Base-by-base conservation (phyloP, 1,140 invertebrate genomes). In the Chlorops oryzae region DNA sequence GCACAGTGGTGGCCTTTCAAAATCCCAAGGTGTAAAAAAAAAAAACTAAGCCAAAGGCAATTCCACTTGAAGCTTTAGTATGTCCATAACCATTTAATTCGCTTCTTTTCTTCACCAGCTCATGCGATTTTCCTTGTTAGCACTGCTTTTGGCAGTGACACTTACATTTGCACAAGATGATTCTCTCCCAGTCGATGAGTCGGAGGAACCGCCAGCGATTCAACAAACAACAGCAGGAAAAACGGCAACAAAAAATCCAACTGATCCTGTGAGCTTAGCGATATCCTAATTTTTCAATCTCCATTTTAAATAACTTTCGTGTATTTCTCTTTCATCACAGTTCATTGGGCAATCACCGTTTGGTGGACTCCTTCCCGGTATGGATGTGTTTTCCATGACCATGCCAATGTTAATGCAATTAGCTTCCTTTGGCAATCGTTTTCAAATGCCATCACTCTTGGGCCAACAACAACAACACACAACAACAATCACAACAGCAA, bases 331-430 rank as follows among this genome's bases (percentile, higher is more conserved):
- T 24, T 12, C 5, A 7, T 18, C 7, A 1, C 23, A 64, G 62
- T 48, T 64, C 0, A 58, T 64, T 2, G 24, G 38, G 1, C 62
- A 65, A 43, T 28, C 58, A 39, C 59, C 59, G 2, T 54, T 53
- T 2, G 28, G 64, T 2, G 1, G 1, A 1, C 50, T 45, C 0
- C 6, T 59, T 6, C 59, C 58, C 1, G 37, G 47, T 17, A 5
- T 65, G 28, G 63, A 65, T 23, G 51, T 54, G 2, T 57, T 65
- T 23, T 60, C 52, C 23, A n/a, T 59, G 45, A 46, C 65, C 40
- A 65, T 65, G 44, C 62, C 62, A 2, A 60, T 63, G 0, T 1
- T 65, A 41, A 57, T 55, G 42, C 60, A 60, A 32, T 48, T 65
- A 2, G 35, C 65, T 20, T 60, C 47, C 3, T 65, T 62, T 62